A percentile compares a stretch with the other conserved stretches of the same genome.
Conservation (phyloP, 2,888 invertebrate genomes). For the Electrophaes corylata region DNA sequence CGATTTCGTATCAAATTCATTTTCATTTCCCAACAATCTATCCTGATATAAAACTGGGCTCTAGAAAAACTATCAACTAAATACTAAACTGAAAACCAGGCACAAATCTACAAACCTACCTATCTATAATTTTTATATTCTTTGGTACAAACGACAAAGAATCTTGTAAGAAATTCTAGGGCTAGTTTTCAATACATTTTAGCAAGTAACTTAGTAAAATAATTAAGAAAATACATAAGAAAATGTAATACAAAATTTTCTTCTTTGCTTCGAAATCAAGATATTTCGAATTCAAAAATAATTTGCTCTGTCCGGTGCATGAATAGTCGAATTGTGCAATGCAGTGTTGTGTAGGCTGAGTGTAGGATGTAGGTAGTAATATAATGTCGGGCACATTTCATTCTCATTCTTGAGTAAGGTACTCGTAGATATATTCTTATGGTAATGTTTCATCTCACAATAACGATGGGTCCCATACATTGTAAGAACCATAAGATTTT, state of each 20-base stretch:
- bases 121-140: slow-evolving; percentile 32
- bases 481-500: slow-evolving; percentile 72
- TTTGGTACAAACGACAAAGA: slow-evolving; percentile 28
- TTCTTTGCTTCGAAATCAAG: slow-evolving; percentile 15
- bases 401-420: slow-evolving; percentile 50
- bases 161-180: slow-evolving; percentile 23
- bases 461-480: slow-evolving; percentile 67
- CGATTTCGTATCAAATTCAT: slow-evolving; percentile 79
- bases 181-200: slow-evolving; percentile 33
- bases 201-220: slow-evolving; percentile 26
- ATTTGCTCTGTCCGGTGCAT: slow-evolving; percentile 30
- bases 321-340: slow-evolving; percentile 63
- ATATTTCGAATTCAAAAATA: slow-evolving; percentile 8
- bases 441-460: slow-evolving; percentile 54
- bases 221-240: slow-evolving; percentile 15
- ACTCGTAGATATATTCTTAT: slow-evolving; percentile 24
- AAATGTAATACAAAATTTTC: neutral
- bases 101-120: slow-evolving; percentile 37
- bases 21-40: slow-evolving; percentile 57
- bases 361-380: slow-evolving; percentile 38
- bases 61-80: slow-evolving; percentile 51
- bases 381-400: slow-evolving; percentile 52
- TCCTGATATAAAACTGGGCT: slow-evolving; percentile 58
- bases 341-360: slow-evolving; percentile 57
- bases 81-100: slow-evolving; percentile 54